Base-by-base conservation (phyloP, 2,888 invertebrate species). In the Pandemis corylana region DNA sequence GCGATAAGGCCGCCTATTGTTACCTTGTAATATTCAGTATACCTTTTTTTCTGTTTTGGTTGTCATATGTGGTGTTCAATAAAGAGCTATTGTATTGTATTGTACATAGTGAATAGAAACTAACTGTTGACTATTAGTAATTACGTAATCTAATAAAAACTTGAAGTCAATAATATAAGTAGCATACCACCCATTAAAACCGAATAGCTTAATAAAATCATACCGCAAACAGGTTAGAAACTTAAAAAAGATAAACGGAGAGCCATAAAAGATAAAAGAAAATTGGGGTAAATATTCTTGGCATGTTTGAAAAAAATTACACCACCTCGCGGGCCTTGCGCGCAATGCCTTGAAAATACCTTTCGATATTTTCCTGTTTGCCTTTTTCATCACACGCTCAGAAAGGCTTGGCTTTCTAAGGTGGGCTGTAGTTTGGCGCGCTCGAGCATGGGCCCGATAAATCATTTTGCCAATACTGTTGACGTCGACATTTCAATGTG, bases 391-490 rank as follows among this genome's bases (percentile, higher is more conserved):
- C 65, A 51, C 74, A 61, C 65, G 59, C 59, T 65, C 53, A 64
- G 63, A 62, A 64, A 63, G 72, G 72, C n/a, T 65, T 59, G 73
- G 64, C 73, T 73, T 68, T 73, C 65, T 28, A 63, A 68, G 53
- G 64, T 62, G 41, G 59, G 72, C 42, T 56, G 62, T 72, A 72
- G 72, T 68, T 62, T 28, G 68, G 68, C 64, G 68, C 64, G 44
- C 72, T 68, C 63, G 12, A 67, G 72, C 51, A 66, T 53, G 53
- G 5, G 66, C 36, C 28, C 61, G 61, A 67, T 72, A 72, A 72
- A 72, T 72, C 63, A 72, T 72, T 72, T 68, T 68, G 68, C 63
- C 68, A 64, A 72, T 68, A 64, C n/a, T 56, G 68, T 62, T 68
- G 28, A 53, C 62, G 72, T 53, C 28, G 42, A 53, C 53, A 28